Evolutionary conservation across 2,888 invertebrate genomes (phyloP).

Genomic region (Vanessa cardui): DNA sequence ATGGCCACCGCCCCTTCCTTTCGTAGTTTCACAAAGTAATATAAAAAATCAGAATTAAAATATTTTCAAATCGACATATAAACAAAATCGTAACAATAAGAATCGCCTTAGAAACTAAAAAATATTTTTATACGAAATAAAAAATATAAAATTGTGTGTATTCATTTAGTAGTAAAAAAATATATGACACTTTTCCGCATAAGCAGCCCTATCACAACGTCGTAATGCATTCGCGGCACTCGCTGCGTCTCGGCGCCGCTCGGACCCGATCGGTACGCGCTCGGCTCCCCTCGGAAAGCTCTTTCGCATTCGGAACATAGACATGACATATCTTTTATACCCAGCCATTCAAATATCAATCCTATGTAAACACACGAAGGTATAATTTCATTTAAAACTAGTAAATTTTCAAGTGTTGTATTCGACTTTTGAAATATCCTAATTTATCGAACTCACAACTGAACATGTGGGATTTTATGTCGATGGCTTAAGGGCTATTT

Average conservation of each 20-base stretch:
- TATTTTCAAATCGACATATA: too few relatives aligned
- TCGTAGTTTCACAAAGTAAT: too few relatives aligned
- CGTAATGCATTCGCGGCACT: constrained; percentile 79
- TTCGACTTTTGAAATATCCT: constrained; percentile 78
- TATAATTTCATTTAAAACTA: constrained; percentile 40
- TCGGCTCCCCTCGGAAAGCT: constrained; percentile 75
- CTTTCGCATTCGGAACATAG: constrained; percentile 74
- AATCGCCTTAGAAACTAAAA: background rate
- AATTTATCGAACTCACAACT: constrained; percentile 60
- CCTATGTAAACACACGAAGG: constrained; percentile 41
- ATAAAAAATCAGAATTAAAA: too few relatives aligned
- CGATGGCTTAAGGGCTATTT: constrained; percentile 47
- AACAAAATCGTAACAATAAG: too few relatives aligned
- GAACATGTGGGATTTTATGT: constrained; percentile 49
- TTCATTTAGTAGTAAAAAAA: constrained; percentile 1
- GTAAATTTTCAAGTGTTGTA: constrained; percentile 62
- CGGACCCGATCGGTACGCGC: constrained; percentile 80
- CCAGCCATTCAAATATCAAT: constrained; percentile 45
- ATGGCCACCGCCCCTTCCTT: too few relatives aligned
- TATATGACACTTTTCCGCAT: constrained; percentile 49
- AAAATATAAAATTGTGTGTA: constrained; percentile 8
- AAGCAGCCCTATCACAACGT: constrained; percentile 69
- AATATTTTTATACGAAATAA: constrained; percentile 4
- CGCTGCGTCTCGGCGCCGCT: constrained; percentile 77
- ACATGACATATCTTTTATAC: constrained; percentile 70